Base-by-base conservation (phyloP, 2,888 invertebrate species). In the Napeogenes inachia region DNA sequence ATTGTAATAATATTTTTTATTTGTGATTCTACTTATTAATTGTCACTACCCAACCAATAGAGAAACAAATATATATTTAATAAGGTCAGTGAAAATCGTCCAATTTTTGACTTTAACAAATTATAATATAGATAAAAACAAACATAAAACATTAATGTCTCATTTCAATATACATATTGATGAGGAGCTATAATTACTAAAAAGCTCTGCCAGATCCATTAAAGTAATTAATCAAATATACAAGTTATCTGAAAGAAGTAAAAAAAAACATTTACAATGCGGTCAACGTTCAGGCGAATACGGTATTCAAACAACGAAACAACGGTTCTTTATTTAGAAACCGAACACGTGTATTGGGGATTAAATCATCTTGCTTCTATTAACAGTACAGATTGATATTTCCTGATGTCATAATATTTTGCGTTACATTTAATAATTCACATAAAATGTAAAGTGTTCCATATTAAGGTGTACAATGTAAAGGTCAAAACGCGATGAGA, bases 241-340 rank as follows among this genome's bases (percentile, higher is more conserved):
- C 21, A 21, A 21, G 68, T 64, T 68, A 74, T 68, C 70, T 73
- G 72, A 74, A 75, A 74, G 75, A 67, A 78, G 74, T 66, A 73
- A 78, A 73, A 76, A 75, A 79, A 81, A 76, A 73, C 76, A 78
- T 81, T 77, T 72, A 75, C 79, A 81, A 78, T 74, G 77, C 81
- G 80, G 83, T 80, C 82, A 80, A 82, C 77, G 77, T 78, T 79
- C 79, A 80, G 75, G 69, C 77, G 72, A 75, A 76, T 82, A 82
- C 80, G 80, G 81, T 82, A 84, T 82, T 78, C 75, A 74, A 68
- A 79, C 78, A 87, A 85, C 87, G 85, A 74, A 68, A 79, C 78
- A 87, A 85, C 87, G 85, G 83, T 84, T 78, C 80, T 84, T 84
- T 87, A 82, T 86, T 85, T 84, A 85, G 82, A 82, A 76, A 79